Evolutionary conservation across 2,113 vertebrate species (phyloP).

Genomic region (Syrrhaptes paradoxus): DNA sequence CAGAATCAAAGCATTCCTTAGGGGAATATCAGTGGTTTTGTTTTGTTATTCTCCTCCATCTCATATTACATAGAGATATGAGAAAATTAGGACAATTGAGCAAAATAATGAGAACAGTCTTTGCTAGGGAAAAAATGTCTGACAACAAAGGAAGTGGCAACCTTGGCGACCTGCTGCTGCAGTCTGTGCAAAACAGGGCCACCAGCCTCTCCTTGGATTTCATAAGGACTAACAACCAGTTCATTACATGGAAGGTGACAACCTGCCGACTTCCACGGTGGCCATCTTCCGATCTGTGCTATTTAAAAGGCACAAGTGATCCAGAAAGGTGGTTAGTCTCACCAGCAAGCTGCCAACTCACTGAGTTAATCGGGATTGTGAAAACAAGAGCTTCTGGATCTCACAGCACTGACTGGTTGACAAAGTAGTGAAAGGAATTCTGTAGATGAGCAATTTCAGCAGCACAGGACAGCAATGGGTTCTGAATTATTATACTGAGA

Average conservation of each 20-base stretch:
- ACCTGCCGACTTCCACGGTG: neutral
- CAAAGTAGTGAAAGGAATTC: neutral
- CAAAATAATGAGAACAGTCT: neutral
- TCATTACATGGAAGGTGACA: neutral
- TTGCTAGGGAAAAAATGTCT: neutral
- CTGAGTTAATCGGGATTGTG: neutral
- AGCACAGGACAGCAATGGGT: neutral
- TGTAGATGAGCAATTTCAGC: neutral
- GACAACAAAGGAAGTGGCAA: neutral
- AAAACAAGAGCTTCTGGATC: constrained; percentile 1
- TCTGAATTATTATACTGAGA: neutral
- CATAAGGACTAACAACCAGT: neutral
- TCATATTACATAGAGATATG: neutral
- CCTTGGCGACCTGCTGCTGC: neutral
- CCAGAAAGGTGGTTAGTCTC: neutral
- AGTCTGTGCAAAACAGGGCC: neutral
- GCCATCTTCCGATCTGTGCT: neutral
- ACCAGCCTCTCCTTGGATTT: neutral
- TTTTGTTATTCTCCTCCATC: neutral
- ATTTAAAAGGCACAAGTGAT: neutral
- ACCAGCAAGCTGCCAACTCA: constrained; percentile 3
- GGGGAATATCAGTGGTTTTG: neutral
- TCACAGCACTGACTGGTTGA: neutral
- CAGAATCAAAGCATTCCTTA: neutral
- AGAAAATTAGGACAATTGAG: constrained; percentile 26